These are phyloP conservation scores for Agrilus biguttatus DNA, from an alignment of 2,888 invertebrate species.

Conservation along the genomic window DNA sequence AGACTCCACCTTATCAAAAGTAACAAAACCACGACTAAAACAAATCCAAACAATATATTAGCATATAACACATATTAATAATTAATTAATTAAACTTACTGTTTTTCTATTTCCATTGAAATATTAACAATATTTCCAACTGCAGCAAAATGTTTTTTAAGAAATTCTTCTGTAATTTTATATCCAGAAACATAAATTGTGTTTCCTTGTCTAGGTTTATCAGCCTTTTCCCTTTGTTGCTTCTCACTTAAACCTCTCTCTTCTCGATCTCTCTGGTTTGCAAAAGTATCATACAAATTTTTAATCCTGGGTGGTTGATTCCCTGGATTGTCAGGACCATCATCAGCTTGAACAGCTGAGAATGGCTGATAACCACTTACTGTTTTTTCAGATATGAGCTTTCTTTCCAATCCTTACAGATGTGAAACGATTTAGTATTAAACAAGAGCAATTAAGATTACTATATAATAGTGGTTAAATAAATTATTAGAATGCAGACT, in stretches of 20 bases:
- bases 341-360: conserved; percentile 67
- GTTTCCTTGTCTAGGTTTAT: conserved; percentile 60
- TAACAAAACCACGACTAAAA: conserved; percentile 75
- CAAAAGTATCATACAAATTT: conserved; percentile 65
- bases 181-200: conserved; percentile 72
- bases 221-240: conserved; percentile 35
- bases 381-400: conserved; percentile 57
- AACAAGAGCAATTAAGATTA: neutral
- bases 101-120: conserved; percentile 71
- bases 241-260: conserved; percentile 41
- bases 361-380: conserved; percentile 85
- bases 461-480: neutral
- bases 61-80: neutral
- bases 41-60: neutral
- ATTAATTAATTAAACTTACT: conserved; percentile 33
- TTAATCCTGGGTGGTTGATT: conserved; percentile 53
- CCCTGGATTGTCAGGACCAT: conserved; percentile 44
- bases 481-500: neutral
- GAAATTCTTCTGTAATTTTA: conserved; percentile 64
- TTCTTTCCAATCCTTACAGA: conserved; percentile 53
- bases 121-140: conserved; percentile 67
- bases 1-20: conserved; percentile 79
- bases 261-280: conserved; percentile 50
- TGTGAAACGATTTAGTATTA: neutral
- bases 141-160: conserved; percentile 59